Conservation (phyloP, 2,888 invertebrate species). For the Pantelozetes paolii region DNA sequence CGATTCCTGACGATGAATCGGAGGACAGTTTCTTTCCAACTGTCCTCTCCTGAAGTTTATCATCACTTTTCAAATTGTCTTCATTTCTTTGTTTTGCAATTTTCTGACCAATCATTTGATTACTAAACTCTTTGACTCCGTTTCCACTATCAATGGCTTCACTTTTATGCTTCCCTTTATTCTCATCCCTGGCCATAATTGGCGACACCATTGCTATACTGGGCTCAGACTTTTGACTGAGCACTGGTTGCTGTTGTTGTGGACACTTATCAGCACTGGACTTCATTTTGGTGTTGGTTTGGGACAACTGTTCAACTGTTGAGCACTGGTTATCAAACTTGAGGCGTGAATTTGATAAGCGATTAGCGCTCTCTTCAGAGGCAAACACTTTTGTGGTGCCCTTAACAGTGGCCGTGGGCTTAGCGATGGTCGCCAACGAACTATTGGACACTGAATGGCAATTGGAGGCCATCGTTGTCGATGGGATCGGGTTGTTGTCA, state of each 20-base stretch:
- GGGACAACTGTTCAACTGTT: slow-evolving; percentile 39
- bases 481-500: slow-evolving; percentile 17
- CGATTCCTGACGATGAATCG: too few relatives aligned
- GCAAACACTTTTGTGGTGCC: slow-evolving; percentile 66
- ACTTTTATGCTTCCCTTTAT: neutral
- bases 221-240: slow-evolving; percentile 14
- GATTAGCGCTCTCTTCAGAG: slow-evolving; percentile 44
- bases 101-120: neutral
- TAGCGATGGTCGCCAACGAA: slow-evolving; percentile 60
- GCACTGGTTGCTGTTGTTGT: neutral
- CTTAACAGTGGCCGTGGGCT: slow-evolving; percentile 86
- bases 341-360: slow-evolving; percentile 47
- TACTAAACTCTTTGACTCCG: neutral
- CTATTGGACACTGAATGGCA: slow-evolving; percentile 11
- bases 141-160: neutral
- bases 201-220: slow-evolving; percentile 66
- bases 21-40: neutral
- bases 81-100: neutral
- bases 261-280: neutral
- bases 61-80: neutral
- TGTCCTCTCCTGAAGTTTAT: neutral
- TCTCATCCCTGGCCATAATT: slow-evolving; percentile 58
- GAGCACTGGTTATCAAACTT: slow-evolving; percentile 42
- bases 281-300: slow-evolving; percentile 42
- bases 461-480: slow-evolving; percentile 18